Evolutionary conservation across 2,888 invertebrate species (phyloP), one percentile per base, ranked within the genome.

Genomic region (Linnaemya tessellans): DNA sequence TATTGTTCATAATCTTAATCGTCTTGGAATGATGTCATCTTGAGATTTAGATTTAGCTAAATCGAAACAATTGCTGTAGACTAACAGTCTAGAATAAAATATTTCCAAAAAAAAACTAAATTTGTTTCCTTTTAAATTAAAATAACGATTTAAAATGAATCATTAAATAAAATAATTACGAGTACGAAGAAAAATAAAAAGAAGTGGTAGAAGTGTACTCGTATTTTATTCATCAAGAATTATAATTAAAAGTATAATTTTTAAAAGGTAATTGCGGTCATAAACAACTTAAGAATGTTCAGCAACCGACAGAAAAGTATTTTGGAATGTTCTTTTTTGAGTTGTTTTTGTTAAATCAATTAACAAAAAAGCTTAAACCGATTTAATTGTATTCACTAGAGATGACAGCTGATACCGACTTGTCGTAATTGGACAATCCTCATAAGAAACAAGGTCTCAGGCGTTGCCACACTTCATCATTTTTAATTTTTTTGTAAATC

Each of bases 11-110:
- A 30, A 15, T 77, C 65, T 35, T 56, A 43, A 56, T 56, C 20
- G 15, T 15, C 18, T 25, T 43, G 15, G 64, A 43, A 78, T 78
- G 78, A 78, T 78, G 60, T 78, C 78, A 78, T 78, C 8, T 35
- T 11, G 38, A 49, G 60, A 20, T 68, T 78, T 49, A 11, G 65
- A 35, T 68, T 78, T 38, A n/a, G 58, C 46, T 35, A 38, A 38
- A 25, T 62, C 58, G n/a, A 38, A 68, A 13, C 10, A 22, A 65
- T 78, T 60, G 49, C 35, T 38, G 20, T 58, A 60, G 80, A 41
- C 73, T 13, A 60, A 5, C 18, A 51, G 68, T 78, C 71, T 51
- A 18, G 18, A 7, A 62, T 51, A 41, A 54, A 75, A 58, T 43
- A 64, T 10, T 54, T 18, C 22, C 15, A 38, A 73, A 62, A 54